phyloP scores from a whole-genome alignment of 1,140 invertebrate genomes.

The Drosophila kepulauana region DNA sequence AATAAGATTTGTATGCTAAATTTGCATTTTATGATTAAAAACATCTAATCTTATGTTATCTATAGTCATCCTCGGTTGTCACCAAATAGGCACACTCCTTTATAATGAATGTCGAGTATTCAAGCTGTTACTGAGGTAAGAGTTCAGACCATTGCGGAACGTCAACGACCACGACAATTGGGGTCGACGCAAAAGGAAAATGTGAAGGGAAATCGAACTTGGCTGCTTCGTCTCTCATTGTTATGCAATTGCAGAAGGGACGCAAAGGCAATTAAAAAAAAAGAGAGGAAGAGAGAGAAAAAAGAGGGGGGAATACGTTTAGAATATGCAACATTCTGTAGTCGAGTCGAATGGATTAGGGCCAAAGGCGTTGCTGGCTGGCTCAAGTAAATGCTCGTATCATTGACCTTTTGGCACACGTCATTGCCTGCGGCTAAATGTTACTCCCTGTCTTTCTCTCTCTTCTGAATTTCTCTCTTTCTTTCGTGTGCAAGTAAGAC shows the following conservation, averaged over 20 bases:
- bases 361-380: constrained; percentile 55
- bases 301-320: not conserved
- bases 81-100: too few species aligned
- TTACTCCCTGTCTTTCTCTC: not conserved
- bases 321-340: constrained; percentile 20
- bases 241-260: constrained; percentile 74
- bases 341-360: constrained; percentile 66
- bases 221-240: constrained; percentile 58
- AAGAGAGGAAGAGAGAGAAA: constrained; percentile 8
- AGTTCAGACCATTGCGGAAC: constrained; percentile 29
- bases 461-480: not conserved
- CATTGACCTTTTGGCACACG: constrained; percentile 73
- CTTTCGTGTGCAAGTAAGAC: constrained; percentile 54
- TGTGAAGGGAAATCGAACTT: constrained; percentile 37
- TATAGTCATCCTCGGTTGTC: too few species aligned
- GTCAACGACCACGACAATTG: constrained; percentile 67
- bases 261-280: constrained; percentile 78
- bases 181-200: constrained; percentile 49
- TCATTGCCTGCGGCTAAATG: constrained; percentile 42
- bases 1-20: too few species aligned
- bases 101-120: too few species aligned
- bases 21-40: too few species aligned
- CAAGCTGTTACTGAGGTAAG: not conserved
- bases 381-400: constrained; percentile 49
- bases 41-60: too few species aligned